Conservation (phyloP, 2,797 vertebrate genomes). For the Sebastes alutus region DNA sequence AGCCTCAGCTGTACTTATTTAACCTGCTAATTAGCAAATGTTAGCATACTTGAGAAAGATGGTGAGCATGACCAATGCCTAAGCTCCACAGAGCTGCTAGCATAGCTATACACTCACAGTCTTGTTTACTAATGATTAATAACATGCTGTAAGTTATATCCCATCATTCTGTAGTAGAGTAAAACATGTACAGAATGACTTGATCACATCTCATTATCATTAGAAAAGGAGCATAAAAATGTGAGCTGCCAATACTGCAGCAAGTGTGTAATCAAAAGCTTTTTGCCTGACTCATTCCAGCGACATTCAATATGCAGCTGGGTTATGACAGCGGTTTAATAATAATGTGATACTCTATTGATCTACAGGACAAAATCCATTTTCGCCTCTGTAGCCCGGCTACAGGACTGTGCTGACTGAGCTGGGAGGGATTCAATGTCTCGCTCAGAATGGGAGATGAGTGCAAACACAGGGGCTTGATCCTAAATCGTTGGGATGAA, state of each 20-base stretch:
- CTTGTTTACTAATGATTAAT: background rate
- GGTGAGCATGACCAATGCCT: background rate
- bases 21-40: background rate
- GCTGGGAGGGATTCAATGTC: slow-evolving; percentile 44
- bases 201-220: slow-evolving; percentile 16
- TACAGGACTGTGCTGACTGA: slow-evolving; percentile 54
- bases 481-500: slow-evolving; percentile 15
- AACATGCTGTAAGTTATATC: background rate
- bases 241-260: slow-evolving; percentile 13
- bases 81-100: background rate
- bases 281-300: slow-evolving; percentile 47
- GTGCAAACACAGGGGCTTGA: slow-evolving; percentile 11
- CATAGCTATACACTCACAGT: background rate
- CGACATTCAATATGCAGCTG: slow-evolving; percentile 55
- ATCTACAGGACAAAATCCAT: slow-evolving; percentile 61
- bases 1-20: background rate
- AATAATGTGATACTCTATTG: slow-evolving; percentile 68
- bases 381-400: slow-evolving; percentile 33
- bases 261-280: slow-evolving; percentile 40
- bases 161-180: background rate
- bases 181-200: background rate
- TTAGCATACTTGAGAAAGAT: background rate
- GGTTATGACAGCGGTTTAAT: slow-evolving; percentile 56
- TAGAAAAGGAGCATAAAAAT: background rate
- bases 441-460: slow-evolving; percentile 11